Percentiles rank a stretch among this genome's conserved stretches.
Conservation (phyloP, 2,888 invertebrate genomes). For the Syritta pipiens region DNA sequence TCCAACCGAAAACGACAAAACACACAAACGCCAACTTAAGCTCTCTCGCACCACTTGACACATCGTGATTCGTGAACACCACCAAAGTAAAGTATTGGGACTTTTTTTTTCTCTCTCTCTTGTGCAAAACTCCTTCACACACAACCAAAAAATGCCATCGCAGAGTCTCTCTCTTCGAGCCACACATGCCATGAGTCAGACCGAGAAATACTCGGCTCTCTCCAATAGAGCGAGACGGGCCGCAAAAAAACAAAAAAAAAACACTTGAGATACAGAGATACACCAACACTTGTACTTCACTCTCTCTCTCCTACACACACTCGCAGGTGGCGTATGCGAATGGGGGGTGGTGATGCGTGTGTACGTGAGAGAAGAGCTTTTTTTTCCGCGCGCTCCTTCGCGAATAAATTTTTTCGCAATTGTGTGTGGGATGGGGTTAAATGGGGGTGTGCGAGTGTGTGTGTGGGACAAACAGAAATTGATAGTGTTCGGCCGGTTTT, state of each 20-base stretch:
- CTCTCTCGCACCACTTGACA: conserved; percentile 46
- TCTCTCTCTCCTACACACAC: conserved; percentile 36
- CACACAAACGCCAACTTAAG: conserved; percentile 1
- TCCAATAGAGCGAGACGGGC: conserved; percentile 63
- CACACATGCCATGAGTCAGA: conserved; percentile 44
- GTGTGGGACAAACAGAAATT: conserved; percentile 43
- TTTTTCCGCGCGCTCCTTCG: conserved; percentile 12
- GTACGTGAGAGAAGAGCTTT: conserved; percentile 19
- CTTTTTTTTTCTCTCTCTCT: not conserved
- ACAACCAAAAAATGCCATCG: conserved; percentile 16
- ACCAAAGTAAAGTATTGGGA: conserved; percentile 22
- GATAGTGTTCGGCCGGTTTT: conserved; percentile 27
- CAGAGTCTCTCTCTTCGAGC: conserved; percentile 18
- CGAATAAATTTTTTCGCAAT: conserved; percentile 13
- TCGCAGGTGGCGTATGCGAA: not conserved
- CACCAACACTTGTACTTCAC: not conserved
- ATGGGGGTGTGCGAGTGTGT: not conserved
- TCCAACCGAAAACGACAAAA: not conserved
- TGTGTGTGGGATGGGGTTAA: conserved; percentile 3
- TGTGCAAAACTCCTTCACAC: conserved; percentile 31
- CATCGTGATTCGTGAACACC: conserved; percentile 20
- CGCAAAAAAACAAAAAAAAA: conserved; percentile 43
- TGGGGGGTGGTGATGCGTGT: conserved; percentile 23
- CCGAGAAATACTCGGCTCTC: conserved; percentile 38
- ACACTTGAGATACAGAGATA: conserved; percentile 20